Base-by-base conservation (phyloP, 2,888 invertebrate species). In the Andrena camellia region DNA sequence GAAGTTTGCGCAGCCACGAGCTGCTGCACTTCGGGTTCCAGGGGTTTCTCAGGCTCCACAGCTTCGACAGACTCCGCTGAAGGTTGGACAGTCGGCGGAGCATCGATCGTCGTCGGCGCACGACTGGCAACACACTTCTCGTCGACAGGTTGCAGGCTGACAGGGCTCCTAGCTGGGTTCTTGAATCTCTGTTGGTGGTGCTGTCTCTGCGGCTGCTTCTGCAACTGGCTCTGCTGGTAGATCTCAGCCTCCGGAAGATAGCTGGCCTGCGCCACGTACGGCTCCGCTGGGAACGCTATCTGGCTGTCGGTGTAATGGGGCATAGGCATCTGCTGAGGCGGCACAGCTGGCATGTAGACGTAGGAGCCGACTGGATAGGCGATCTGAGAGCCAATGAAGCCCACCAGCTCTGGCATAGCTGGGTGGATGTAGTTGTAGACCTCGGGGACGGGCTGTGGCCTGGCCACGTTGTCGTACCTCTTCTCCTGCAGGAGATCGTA, bases 311-410 rank as follows among this genome's bases (percentile, higher is more conserved):
- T 89, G 10, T 88, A 88, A 42, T 70, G 88, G 20, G 90, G 81
- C n/a, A 92, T 68, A 7, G 90, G 63, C 0, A 91, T 85, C 66
- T 86, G 88, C 8, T 90, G 92, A 66, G 90, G 87, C 10, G 81
- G 84, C n/a, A 81, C 72, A 6, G 88, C 78, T 13, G 90, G 83
- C 62, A 88, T 54, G 71, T 93, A 93, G 42, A 92, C 90, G 67
- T 92, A 93, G 1, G 93, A 89, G 76, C 89, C 85, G 4, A 92
- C 90, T 2, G 92, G 95, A 88, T 95, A 95, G 23, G 94, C 95
- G 77, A 95, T 91, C 86, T 95, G 95, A 6, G 95, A 94, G 88
- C 94, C 94, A 77, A 95, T 95, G 83, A 95, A 95, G 35, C 94
- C 95, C 7, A 95, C 94, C 85, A 95, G 90, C 86, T 95, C 95